Conservation (phyloP, 30 jellyfish, hydroid and myxozoan species). For the Chironex yamaguchii region DNA sequence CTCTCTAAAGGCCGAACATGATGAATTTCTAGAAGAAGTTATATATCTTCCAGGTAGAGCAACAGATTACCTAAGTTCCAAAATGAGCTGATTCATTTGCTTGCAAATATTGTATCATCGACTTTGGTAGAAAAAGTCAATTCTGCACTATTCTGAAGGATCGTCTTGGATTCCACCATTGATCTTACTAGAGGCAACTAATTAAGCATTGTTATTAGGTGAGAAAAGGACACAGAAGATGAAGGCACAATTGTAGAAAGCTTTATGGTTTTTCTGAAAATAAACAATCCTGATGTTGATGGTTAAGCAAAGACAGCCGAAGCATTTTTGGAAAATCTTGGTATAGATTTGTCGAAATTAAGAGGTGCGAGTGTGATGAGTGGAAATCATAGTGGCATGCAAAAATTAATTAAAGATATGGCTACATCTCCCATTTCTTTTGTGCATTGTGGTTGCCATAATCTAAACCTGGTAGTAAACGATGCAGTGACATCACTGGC, state of each 20-base stretch:
- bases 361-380: slow-evolving; percentile 47
- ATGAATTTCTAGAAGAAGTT: slow-evolving; percentile 35
- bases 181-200: slow-evolving; percentile 16
- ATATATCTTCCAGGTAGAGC: slow-evolving; percentile 49
- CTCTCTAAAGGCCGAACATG: slow-evolving; percentile 30
- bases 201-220: slow-evolving; percentile 19
- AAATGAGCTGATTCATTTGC: slow-evolving; percentile 22
- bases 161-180: slow-evolving; percentile 16
- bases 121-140: slow-evolving; percentile 29
- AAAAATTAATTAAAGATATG: slow-evolving; percentile 11
- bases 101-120: slow-evolving; percentile 22
- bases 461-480: background rate
- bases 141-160: background rate
- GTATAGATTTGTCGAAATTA: slow-evolving; percentile 9
- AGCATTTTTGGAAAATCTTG: slow-evolving; percentile 43
- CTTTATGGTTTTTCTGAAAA: background rate
- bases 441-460: slow-evolving; percentile 27
- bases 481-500: slow-evolving; percentile 19
- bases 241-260: slow-evolving; percentile 18
- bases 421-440: slow-evolving; percentile 25
- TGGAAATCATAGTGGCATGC: slow-evolving; percentile 51
- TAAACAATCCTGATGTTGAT: slow-evolving; percentile 1
- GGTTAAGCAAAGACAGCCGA: slow-evolving; percentile 40
- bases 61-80: slow-evolving; percentile 37
- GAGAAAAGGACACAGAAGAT: background rate